phyloP scores from a whole-genome alignment of 2,113 vertebrate genomes.

The Elgaria multicarinata region DNA sequence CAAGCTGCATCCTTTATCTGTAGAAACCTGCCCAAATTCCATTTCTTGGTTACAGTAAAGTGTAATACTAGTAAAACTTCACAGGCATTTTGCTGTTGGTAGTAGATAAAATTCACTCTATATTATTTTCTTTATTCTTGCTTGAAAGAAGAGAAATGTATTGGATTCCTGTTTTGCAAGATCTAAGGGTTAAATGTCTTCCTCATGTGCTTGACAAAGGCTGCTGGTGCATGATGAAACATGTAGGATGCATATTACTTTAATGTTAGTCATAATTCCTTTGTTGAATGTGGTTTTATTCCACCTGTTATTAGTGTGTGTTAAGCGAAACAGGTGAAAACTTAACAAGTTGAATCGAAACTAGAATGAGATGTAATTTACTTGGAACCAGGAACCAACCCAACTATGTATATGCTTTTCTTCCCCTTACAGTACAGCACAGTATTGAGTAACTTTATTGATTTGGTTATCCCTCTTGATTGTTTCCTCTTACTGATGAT shows the following conservation, averaged over 20 bases:
- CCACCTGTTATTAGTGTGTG: slow-evolving; percentile 83
- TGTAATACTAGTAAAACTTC: not conserved
- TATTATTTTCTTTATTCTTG: not conserved
- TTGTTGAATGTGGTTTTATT: slow-evolving; percentile 79
- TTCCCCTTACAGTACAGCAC: slow-evolving; percentile 5
- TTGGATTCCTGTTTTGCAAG: slow-evolving; percentile 62
- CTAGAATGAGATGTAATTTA: slow-evolving; percentile 69
- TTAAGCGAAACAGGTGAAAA: slow-evolving; percentile 83
- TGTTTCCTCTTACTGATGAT: not conserved
- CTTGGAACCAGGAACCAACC: slow-evolving; percentile 70
- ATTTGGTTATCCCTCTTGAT: slow-evolving; percentile 20
- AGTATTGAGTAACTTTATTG: slow-evolving; percentile 14
- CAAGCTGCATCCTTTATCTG: not conserved
- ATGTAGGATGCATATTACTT: slow-evolving; percentile 73
- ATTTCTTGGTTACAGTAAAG: not conserved
- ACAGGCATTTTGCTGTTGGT: not conserved
- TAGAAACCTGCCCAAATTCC: not conserved
- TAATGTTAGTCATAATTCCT: slow-evolving; percentile 73
- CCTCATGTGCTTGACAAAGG: slow-evolving; percentile 72
- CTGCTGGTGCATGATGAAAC: slow-evolving; percentile 74
- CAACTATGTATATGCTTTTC: slow-evolving; percentile 14
- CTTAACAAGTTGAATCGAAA: slow-evolving; percentile 80
- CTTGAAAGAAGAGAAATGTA: slow-evolving; percentile 47
- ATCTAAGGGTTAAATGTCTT: slow-evolving; percentile 61
- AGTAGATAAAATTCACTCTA: not conserved